Evolutionary conservation across 30 jellyfish, hydroid and myxozoan species (phyloP), one percentile per base, ranked within the genome.

Genomic region (Rhopilema esculentum): DNA sequence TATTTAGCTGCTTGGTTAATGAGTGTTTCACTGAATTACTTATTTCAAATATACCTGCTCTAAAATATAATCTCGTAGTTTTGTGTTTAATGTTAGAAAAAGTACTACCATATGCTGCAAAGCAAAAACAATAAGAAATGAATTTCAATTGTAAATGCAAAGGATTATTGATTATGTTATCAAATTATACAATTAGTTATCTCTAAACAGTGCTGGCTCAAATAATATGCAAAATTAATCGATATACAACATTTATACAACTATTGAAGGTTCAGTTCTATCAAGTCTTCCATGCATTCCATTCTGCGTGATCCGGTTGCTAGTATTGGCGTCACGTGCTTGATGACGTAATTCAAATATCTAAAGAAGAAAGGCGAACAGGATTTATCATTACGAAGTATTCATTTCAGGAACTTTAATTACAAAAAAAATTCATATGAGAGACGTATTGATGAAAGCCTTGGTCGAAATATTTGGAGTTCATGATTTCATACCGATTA

Each of bases 321-420:
- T 79, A 12, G 31, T 68, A 29, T 21, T 40, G 1, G 91, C 82
- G 18, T 89, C 97, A 27, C 97, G 97, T 9, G 92, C 61, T 66
- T 89, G 97, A 16, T 89, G 97, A 49, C 97, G 97, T 31, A 89
- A 61, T 9, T 89, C 97, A 63, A 89, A 89, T n/a, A 89, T 89
- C 97, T 89, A 74, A 6, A 25, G 79, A 27, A 26, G 26, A 27
- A n/a, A n/a, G n/a, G n/a, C n/a, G n/a, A n/a, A n/a, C n/a, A n/a
- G n/a, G n/a, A n/a, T n/a, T n/a, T n/a, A n/a, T n/a, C n/a, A n/a
- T n/a, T n/a, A n/a, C n/a, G n/a, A n/a, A n/a, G n/a, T n/a, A n/a
- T n/a, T n/a, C n/a, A n/a, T n/a, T n/a, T n/a, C n/a, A n/a, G n/a
- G n/a, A n/a, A n/a, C n/a, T n/a, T n/a, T n/a, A n/a, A n/a, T n/a